These are phyloP conservation scores for Entomobrya proxima DNA, from an alignment of 2,888 invertebrate genomes.

Conservation along the genomic window DNA sequence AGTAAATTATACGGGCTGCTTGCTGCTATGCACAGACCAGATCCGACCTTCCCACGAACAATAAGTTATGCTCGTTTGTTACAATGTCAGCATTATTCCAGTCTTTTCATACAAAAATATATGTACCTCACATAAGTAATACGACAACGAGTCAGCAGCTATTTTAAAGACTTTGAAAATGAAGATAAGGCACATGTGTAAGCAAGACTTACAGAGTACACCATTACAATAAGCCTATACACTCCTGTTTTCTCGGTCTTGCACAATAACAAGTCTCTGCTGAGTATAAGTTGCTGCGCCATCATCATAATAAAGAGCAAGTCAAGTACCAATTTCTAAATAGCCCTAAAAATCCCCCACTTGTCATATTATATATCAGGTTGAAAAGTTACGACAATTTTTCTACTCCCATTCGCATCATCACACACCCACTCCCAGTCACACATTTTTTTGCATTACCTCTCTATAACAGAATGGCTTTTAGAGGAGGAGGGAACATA, in stretches of 20 bases:
- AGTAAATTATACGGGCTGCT: constrained; percentile 30
- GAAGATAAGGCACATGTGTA: neutral
- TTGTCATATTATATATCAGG: neutral
- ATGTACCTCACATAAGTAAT: neutral
- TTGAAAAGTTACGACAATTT: neutral
- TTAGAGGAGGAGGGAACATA: neutral
- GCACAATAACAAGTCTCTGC: neutral
- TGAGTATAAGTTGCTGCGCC: neutral
- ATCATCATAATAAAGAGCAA: constrained; percentile 17
- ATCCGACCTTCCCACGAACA: constrained; percentile 34
- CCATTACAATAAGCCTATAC: too few relatives aligned
- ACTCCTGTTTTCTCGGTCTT: neutral
- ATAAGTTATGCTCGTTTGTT: constrained; percentile 36
- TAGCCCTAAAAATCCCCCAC: constrained; percentile 1
- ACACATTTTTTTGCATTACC: constrained; percentile 38
- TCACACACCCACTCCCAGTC: constrained; percentile 3
- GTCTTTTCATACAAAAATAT: neutral
- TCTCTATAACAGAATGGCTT: constrained; percentile 5
- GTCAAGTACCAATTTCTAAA: constrained; percentile 4
- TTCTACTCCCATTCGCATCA: neutral
- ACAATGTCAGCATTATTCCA: constrained; percentile 6
- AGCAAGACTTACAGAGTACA: neutral
- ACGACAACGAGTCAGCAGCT: neutral
- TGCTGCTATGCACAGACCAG: constrained; percentile 17
- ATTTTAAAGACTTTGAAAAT: constrained; percentile 4